Evolutionary conservation across 2,797 vertebrate species (phyloP), one percentile per base, ranked within the genome.

Genomic region (Macroramphosus scolopax): DNA sequence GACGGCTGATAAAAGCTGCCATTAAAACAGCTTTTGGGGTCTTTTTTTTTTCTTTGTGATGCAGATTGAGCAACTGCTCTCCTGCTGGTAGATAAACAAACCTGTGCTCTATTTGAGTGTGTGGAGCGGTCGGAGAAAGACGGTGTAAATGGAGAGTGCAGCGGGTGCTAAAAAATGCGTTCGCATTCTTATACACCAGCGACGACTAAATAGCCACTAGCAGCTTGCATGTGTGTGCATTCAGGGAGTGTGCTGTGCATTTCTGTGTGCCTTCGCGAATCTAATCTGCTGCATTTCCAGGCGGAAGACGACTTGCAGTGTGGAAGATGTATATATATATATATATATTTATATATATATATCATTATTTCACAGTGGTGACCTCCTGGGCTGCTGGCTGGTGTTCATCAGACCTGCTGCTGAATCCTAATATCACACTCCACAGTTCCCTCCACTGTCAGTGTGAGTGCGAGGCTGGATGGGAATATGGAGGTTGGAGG

Each of bases 401-500:
- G 51, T 67, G 55, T 70, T 84, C 68, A 70, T 65, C 51, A 48
- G 63, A 22, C 39, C 53, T 46, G 61, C 63, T 55, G 58, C 68
- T 74, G 75, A 77, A 80, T 84, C 54, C 67, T 70, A 70, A 80
- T 78, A 68, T 39, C 49, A 33, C 51, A 63, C 45, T 68, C 17
- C 34, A 38, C 41, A 38, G 54, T 52, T 43, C 17, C 43, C 10
- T 16, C 36, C 17, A 20, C 46, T 35, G 51, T 59, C 42, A 40
- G 37, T 38, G 36, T 31, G 42, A 58, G 56, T 14, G 32, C 22
- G 13, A 51, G 41, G 30, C 51, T 57, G 34, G 14, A 17, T 18
- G 42, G 54, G 52, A 38, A 63, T 40, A 33, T 32, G 20, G 44
- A 63, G 60, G 55, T 72, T 62, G 46, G 25, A 51, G 50, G 74